These are phyloP conservation scores for Sebastes fasciatus DNA, from an alignment of 2,113 vertebrate genomes.

Conservation along the genomic window DNA sequence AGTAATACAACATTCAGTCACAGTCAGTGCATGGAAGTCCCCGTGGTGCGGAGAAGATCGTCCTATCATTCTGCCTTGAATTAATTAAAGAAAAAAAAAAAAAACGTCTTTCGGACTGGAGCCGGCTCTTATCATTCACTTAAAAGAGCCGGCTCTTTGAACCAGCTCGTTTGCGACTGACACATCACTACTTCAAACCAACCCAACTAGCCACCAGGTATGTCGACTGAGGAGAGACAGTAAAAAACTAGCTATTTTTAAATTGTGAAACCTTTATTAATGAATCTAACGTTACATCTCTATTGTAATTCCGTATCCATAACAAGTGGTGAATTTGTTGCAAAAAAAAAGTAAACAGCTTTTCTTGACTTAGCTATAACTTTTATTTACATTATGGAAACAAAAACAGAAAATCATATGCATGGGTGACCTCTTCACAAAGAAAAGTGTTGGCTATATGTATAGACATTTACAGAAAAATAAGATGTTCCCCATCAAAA, in stretches of 20 bases:
- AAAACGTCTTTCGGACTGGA: no score
- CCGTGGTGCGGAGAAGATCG: no score
- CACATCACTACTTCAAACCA: background rate
- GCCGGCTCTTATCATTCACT: no score
- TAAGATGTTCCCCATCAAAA: conserved; percentile 54
- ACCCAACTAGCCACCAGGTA: background rate
- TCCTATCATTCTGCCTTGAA: no score
- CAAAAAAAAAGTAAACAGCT: conserved; percentile 18
- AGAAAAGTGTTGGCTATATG: conserved; percentile 59
- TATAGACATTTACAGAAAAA: conserved; percentile 71
- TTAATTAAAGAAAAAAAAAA: no score
- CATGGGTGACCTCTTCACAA: conserved; percentile 52
- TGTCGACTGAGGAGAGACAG: background rate
- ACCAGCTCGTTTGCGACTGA: background rate
- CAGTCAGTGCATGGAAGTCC: no score
- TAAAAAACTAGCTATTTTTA: background rate
- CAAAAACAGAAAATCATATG: conserved; percentile 62
- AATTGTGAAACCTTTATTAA: background rate
- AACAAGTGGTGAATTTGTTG: background rate
- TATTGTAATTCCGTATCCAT: no score
- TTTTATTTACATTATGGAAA: conserved; percentile 86
- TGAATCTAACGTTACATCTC: background rate
- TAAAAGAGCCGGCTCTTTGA: no score
- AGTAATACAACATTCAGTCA: no score
- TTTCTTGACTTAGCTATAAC: conserved; percentile 57